A percentile compares a stretch with the other conserved stretches of the same genome.
Evolutionary conservation across 2,113 vertebrate genomes (phyloP).

Genomic region (Calonectris borealis): DNA sequence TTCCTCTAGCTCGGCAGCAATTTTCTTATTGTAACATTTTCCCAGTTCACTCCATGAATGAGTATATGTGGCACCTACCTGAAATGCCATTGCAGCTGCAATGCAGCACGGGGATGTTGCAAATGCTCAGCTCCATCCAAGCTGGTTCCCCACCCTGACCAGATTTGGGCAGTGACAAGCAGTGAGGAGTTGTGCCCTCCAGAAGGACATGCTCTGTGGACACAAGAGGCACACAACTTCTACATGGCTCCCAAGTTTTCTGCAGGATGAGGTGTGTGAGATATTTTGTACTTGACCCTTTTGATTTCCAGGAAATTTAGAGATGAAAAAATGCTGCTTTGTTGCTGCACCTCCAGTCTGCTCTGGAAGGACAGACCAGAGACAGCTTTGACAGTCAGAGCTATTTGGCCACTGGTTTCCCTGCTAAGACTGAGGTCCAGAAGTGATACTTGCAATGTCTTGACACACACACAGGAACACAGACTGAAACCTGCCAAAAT

Average conservation of each 20-base stretch:
- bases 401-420: background rate
- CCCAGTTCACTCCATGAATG: too few species aligned
- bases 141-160: too few species aligned
- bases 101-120: background rate
- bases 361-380: background rate
- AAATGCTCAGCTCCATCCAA: background rate
- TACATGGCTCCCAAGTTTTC: background rate
- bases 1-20: background rate
- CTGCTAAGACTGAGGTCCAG: background rate
- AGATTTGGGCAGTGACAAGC: background rate
- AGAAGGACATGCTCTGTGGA: background rate
- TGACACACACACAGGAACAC: background rate
- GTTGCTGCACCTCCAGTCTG: background rate
- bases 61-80: background rate
- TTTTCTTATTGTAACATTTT: background rate
- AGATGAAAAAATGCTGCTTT: background rate
- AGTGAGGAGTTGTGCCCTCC: background rate
- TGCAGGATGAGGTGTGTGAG: background rate
- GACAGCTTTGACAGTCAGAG: background rate
- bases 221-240: background rate
- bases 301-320: background rate
- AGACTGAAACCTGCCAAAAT: background rate
- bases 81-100: background rate
- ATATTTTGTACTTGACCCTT: background rate
- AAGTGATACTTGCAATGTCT: background rate